Evolutionary conservation across 2,888 invertebrate species (phyloP).

Genomic region (Heteromurus nitidus): DNA sequence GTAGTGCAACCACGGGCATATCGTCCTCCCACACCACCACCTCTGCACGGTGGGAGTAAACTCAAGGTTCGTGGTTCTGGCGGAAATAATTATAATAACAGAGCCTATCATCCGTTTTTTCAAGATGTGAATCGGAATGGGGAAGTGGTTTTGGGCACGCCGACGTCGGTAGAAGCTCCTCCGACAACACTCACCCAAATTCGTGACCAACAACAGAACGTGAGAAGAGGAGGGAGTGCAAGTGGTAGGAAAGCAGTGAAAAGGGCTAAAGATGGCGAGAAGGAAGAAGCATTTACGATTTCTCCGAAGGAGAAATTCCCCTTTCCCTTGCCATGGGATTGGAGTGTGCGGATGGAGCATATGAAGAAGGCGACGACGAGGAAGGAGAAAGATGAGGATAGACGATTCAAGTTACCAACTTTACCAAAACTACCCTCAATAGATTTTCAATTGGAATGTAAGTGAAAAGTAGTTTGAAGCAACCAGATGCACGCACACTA

Average conservation of each 20-base stretch:
- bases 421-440: slow-evolving; percentile 34
- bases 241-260: slow-evolving; percentile 4
- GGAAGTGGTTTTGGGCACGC: slow-evolving; percentile 31
- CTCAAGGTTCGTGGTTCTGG: slow-evolving; percentile 34
- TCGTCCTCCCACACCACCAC: too few relatives aligned
- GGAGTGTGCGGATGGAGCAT: slow-evolving; percentile 42
- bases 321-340: slow-evolving; percentile 59
- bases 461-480: too few relatives aligned
- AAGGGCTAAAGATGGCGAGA: not conserved
- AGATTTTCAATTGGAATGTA: slow-evolving; percentile 59
- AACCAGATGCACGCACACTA: too few relatives aligned
- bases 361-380: slow-evolving; percentile 20
- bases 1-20: too few relatives aligned
- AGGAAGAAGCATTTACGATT: not conserved
- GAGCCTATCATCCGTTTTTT: slow-evolving; percentile 49
- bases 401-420: slow-evolving; percentile 37
- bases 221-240: slow-evolving; percentile 1
- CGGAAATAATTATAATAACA: slow-evolving; percentile 64
- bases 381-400: slow-evolving; percentile 25
- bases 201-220: not conserved
- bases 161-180: slow-evolving; percentile 7
- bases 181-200: not conserved
- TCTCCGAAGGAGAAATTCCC: slow-evolving; percentile 25
- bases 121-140: slow-evolving; percentile 55
- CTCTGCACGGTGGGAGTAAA: too few relatives aligned